A percentile compares a stretch with the other conserved stretches of the same genome.
Conservation (phyloP, 2,888 invertebrate genomes). For the Timema cristinae region DNA sequence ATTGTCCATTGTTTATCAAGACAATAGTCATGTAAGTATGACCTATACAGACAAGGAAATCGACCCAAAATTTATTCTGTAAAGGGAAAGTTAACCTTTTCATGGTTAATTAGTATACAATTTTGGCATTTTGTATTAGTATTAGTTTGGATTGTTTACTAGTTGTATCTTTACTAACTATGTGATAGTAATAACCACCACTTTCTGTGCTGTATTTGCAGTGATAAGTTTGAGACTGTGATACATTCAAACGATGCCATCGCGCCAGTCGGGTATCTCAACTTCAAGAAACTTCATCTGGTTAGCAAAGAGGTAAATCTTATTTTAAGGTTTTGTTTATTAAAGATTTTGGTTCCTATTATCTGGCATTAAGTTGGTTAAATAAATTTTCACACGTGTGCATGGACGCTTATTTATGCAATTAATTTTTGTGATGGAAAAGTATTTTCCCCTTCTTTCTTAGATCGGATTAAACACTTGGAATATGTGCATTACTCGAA, state of each 20-base stretch:
- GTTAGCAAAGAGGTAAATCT: conserved; percentile 56
- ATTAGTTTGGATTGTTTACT: no score
- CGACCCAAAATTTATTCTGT: no score
- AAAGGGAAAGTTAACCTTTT: no score
- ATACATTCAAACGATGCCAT: conserved; percentile 89
- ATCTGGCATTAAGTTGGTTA: not conserved
- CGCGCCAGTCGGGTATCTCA: conserved; percentile 92
- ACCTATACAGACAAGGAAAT: not conserved
- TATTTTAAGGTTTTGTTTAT: not conserved
- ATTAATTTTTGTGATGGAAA: not conserved
- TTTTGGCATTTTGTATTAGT: no score
- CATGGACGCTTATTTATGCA: no score
- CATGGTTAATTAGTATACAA: no score
- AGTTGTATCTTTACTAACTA: no score
- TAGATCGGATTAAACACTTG: not conserved
- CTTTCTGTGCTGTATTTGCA: conserved; percentile 45
- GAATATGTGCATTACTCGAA: not conserved
- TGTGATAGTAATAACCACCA: conserved; percentile 22
- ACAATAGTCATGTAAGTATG: conserved; percentile 80
- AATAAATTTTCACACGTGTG: not conserved
- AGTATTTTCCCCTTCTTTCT: not conserved
- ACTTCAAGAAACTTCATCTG: conserved; percentile 77
- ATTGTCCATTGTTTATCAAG: conserved; percentile 93
- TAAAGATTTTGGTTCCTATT: not conserved
- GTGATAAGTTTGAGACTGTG: conserved; percentile 81